Percentiles rank a stretch among this genome's conserved stretches.
phyloP scores from a whole-genome alignment of 2,797 vertebrate genomes.

The Enteromius radiatus region DNA sequence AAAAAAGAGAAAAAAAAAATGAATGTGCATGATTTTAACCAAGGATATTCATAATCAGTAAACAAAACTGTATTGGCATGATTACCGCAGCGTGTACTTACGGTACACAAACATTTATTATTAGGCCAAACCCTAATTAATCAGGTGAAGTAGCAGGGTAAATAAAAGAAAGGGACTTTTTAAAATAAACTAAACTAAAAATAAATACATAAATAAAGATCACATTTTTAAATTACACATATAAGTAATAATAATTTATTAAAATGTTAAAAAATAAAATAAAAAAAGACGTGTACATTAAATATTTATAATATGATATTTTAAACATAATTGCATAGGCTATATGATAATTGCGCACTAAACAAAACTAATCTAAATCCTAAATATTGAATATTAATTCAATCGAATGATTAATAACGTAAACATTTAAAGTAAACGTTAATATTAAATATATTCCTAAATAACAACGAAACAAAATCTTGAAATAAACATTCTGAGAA shows the following conservation, averaged over 20 bases:
- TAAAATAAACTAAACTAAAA: not conserved
- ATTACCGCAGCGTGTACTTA: not conserved
- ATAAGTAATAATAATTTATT: not conserved
- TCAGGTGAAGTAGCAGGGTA: not conserved
- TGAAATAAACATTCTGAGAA: not conserved
- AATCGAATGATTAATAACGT: not conserved
- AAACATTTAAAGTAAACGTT: not conserved
- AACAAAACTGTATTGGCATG: not conserved
- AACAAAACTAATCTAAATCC: not conserved
- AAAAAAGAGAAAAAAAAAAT: no score
- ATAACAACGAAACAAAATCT: not conserved
- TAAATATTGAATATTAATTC: not conserved
- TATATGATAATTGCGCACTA: not conserved
- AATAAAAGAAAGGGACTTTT: not conserved
- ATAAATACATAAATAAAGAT: not conserved
- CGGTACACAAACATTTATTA: not conserved
- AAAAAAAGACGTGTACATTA: not conserved
- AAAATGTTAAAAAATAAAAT: no score
- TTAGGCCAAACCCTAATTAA: not conserved
- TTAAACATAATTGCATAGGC: not conserved
- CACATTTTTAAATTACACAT: not conserved
- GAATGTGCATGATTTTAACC: not conserved
- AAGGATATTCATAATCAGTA: not conserved
- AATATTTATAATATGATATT: not conserved
- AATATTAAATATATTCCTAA: not conserved